phyloP scores from a whole-genome alignment of 2,797 vertebrate genomes.

The Acipenser ruthenus region DNA sequence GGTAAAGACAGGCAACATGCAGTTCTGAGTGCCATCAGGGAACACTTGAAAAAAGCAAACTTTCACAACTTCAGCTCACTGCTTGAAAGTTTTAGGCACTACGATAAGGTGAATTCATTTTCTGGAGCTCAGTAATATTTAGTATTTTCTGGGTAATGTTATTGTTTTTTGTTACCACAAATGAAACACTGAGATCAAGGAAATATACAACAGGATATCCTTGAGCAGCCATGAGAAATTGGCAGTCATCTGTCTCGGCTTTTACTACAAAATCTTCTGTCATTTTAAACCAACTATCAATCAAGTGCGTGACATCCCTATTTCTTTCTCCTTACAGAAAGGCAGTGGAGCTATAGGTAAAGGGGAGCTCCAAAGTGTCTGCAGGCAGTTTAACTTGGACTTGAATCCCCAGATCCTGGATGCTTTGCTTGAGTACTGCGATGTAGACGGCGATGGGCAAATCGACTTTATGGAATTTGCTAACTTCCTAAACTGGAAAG shows the following conservation, averaged over 20 bases:
- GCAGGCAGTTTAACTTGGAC: constrained; percentile 58
- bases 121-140: too few relatives aligned
- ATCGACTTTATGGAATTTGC: constrained; percentile 69
- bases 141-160: too few relatives aligned
- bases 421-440: constrained; percentile 72
- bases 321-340: constrained; percentile 12
- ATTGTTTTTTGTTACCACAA: too few relatives aligned
- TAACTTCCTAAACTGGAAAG: constrained; percentile 81
- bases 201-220: too few relatives aligned
- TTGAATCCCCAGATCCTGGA: constrained; percentile 58
- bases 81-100: constrained; percentile 72
- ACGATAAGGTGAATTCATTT: constrained; percentile 68
- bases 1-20: constrained; percentile 45
- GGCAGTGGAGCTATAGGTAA: constrained; percentile 69
- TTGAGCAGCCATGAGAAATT: too few relatives aligned
- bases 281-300: too few relatives aligned
- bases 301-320: too few relatives aligned
- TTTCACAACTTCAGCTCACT: constrained; percentile 66
- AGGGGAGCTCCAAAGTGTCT: constrained; percentile 58
- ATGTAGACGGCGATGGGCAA: constrained; percentile 65
- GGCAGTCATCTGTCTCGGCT: too few relatives aligned
- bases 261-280: too few relatives aligned
- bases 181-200: too few relatives aligned
- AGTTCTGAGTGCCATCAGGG: constrained; percentile 48
- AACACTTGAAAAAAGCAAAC: constrained; percentile 72